These are phyloP conservation scores for Graptemys geographica DNA, from an alignment of 2,797 vertebrate genomes.

Conservation along the genomic window DNA sequence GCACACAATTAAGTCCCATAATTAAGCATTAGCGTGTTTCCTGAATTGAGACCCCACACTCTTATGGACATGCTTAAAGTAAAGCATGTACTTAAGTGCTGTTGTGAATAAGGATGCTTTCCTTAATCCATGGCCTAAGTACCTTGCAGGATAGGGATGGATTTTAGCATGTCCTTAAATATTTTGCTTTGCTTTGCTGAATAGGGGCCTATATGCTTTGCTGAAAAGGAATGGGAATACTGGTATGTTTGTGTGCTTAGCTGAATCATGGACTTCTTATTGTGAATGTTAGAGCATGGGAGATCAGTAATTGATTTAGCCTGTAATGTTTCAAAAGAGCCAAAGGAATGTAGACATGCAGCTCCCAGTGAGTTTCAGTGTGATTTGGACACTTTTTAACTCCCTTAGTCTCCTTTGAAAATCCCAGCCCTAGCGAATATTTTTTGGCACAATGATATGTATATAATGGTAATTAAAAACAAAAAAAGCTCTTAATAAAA, in stretches of 20 bases:
- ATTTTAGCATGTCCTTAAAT: neutral
- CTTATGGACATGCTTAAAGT: neutral
- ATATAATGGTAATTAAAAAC: neutral
- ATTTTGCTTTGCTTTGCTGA: neutral
- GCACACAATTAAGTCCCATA: neutral
- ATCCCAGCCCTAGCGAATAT: neutral
- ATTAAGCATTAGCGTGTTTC: neutral
- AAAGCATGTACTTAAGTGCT: neutral
- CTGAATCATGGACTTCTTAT: fast-evolving
- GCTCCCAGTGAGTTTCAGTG: neutral
- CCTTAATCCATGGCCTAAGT: neutral
- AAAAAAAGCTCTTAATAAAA: neutral
- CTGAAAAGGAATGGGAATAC: neutral
- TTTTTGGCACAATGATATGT: neutral
- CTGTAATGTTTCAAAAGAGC: neutral
- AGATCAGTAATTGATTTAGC: neutral
- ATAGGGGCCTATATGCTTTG: neutral
- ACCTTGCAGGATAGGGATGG: neutral
- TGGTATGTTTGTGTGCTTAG: neutral
- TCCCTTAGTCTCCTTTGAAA: neutral
- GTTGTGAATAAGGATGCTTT: neutral
- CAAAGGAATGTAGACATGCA: no score
- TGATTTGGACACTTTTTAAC: neutral
- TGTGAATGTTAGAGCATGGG: neutral
- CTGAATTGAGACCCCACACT: neutral